Evolutionary conservation across 2,888 invertebrate genomes (phyloP), one percentile per base, ranked within the genome.

Genomic region (Argyresthia albistria): DNA sequence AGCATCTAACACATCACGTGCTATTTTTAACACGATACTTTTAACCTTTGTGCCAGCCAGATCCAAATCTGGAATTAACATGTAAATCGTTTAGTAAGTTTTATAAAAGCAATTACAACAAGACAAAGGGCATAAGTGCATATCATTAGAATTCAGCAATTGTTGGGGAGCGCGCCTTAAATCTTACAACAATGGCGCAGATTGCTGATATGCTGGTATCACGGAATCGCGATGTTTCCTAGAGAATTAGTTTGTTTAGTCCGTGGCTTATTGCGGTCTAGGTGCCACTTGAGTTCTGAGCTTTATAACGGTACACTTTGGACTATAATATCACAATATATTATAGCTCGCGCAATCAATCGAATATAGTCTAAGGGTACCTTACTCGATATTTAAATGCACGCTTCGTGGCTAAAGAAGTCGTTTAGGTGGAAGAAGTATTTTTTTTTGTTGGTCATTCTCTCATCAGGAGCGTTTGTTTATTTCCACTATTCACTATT

Each of bases 181-280:
- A 73, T 75, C 73, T 65, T 60, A 76, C 79, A 76, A 80, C 79
- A 80, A 81, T 82, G 70, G 74, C 58, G 25, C 58, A 63, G 84
- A 84, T 84, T 66, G 58, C 46, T 65, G 79, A 79, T 79, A 78
- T 59, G 54, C 57, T 42, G 52, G 45, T 81, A 81, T 81, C 81
- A 64, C 55, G 52, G 55, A 61, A 82, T 82, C 81, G 61, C 57
- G 57, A 64, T 67, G 75, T 70, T 73, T 68, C 71, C 55, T 43
- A 50, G 70, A 72, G 75, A 76, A 77, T 80, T 76, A 73, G 75
- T 74, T 77, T 73, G 72, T 73, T 76, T 77, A 70, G 42, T 25
- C 25, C 25, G 25, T 25, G 25, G 25, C 25, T 25, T 25, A 25
- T 25, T 25, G 25, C 25, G 25, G 25, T 25, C 25, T 25, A 25